Evolutionary conservation across 2,888 invertebrate species (phyloP).

Genomic region (Homarus gammarus): DNA sequence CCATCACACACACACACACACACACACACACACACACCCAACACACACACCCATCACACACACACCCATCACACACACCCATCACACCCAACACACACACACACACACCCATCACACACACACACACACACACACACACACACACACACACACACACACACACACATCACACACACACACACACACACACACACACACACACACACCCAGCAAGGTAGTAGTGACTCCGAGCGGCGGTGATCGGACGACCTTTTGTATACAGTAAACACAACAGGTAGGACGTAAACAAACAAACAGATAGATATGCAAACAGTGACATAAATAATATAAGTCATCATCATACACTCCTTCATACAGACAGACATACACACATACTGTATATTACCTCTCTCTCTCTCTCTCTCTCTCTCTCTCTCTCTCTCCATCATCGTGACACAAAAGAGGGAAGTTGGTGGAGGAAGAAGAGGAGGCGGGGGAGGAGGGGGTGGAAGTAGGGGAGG

Average conservation of each 20-base stretch:
- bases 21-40: not conserved
- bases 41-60: not conserved
- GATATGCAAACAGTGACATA: not conserved
- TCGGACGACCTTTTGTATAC: not conserved
- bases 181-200: too few species aligned
- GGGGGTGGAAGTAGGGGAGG: too few species aligned
- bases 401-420: too few species aligned
- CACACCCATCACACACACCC: not conserved
- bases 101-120: too few species aligned
- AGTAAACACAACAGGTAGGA: not conserved
- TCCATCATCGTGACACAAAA: too few species aligned
- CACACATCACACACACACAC: too few species aligned
- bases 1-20: not conserved
- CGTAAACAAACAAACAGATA: slow-evolving; percentile 7
- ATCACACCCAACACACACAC: not conserved
- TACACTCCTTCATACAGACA: not conserved
- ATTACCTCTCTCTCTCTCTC: too few species aligned
- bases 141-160: not conserved
- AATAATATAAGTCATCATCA: not conserved
- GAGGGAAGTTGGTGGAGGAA: too few species aligned
- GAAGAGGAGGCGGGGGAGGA: too few species aligned
- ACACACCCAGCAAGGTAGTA: not conserved
- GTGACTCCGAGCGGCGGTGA: too few species aligned
- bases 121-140: not conserved
- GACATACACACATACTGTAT: slow-evolving; percentile 10